A percentile compares a stretch with the other conserved stretches of the same genome.
phyloP scores from a whole-genome alignment of 1,140 invertebrate species.

The Adoxophyes honmai region DNA sequence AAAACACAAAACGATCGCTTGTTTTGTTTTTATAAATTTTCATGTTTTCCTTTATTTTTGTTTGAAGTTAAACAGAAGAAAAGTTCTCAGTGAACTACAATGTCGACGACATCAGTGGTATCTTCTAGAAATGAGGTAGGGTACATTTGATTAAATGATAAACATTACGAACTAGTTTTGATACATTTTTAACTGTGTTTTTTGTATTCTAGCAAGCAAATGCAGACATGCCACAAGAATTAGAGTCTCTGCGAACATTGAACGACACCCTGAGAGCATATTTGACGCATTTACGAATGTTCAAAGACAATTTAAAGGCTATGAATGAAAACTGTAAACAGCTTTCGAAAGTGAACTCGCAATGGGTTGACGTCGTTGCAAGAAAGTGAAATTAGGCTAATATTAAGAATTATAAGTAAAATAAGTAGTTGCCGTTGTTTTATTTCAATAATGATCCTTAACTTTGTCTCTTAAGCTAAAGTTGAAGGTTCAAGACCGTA shows the following conservation, averaged over 20 bases:
- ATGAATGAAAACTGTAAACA: conserved; percentile 46
- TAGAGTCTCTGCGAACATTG: conserved; percentile 42
- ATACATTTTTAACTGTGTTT: neutral
- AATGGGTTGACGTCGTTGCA: conserved; percentile 37
- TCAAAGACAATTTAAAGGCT: conserved; percentile 37
- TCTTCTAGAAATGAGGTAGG: conserved; percentile 36
- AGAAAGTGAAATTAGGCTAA: no score
- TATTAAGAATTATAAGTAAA: no score
- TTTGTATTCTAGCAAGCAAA: conserved; percentile 37
- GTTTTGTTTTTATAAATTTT: no score
- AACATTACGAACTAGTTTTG: neutral
- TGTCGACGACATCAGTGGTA: conserved; percentile 47
- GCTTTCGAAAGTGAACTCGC: conserved; percentile 43
- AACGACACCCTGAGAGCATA: conserved; percentile 43
- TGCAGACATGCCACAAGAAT: conserved; percentile 41
- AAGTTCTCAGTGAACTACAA: neutral
- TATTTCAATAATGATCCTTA: no score
- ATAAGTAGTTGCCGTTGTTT: no score
- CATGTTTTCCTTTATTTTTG: no score
- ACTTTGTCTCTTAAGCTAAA: no score
- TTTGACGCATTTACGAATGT: conserved; percentile 39
- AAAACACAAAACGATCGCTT: no score
- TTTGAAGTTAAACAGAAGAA: no score
- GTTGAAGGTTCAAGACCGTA: no score
- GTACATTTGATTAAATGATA: neutral